Evolutionary conservation across 1,140 invertebrate genomes (phyloP), one percentile per base, ranked within the genome.

Genomic region (Scaptomyza montana): DNA sequence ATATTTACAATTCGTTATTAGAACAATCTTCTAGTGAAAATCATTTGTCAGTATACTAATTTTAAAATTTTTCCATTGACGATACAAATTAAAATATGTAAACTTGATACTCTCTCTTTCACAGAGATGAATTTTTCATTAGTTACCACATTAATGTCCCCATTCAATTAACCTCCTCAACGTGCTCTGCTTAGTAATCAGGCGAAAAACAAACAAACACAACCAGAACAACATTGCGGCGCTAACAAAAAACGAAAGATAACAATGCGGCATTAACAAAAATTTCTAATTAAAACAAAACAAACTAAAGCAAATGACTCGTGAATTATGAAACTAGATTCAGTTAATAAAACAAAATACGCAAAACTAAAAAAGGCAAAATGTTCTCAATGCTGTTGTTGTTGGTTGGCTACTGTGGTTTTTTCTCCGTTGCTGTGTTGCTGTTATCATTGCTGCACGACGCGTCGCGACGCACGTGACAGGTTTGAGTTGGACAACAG

Each of bases 81-180:
- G 16, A 16, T 16, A 16, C 16, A 16, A 16, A 30, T 33, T 33
- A 33, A 1, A 33, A 33, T 33, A 33, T 6, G 30, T 5, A 33
- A 33, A 33, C 7, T 33, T 33, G 5, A 7, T 33, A 7, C 30
- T 33, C 30, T 6, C 30, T 7, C 30, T 33, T 6, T 33, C 5
- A 33, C 0, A 9, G 3, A 36, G 33, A 9, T 36, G 2, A 8
- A 36, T 9, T 36, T 36, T 36, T 9, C 8, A 9, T 36, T 36
- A 36, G 7, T 36, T 7, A 36, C 33, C 33, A 36, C 33, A 36
- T 36, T 2, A 36, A 36, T 41, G 39, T 41, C 12, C n/a, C 12
- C 81, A 67, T 82, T 71, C 72, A 87, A 89, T 89, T 87, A 89
- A 87, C 82, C 82, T 66, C 64, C 87, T 81, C 67, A 77, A 78